Percentiles rank a stretch among this genome's conserved stretches.
These are phyloP conservation scores for Laodelphax striatellus DNA, from an alignment of 1,140 invertebrate species.

Conservation along the genomic window DNA sequence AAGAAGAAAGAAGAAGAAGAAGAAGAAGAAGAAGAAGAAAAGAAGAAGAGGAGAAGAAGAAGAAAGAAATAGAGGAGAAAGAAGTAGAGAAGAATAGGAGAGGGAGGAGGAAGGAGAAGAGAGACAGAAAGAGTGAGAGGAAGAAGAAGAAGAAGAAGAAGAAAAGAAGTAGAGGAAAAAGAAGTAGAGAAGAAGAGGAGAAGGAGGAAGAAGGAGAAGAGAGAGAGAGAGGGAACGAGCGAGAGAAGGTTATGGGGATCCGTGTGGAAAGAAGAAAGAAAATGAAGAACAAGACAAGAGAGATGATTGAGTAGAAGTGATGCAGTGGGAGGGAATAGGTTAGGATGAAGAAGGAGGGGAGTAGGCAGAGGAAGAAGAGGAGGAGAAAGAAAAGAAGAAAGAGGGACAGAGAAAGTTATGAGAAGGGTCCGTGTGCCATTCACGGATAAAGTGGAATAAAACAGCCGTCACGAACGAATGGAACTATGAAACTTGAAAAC, in stretches of 20 bases:
- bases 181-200: background rate
- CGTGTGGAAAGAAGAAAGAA: background rate
- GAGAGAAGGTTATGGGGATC: background rate
- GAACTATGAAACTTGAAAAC: too few relatives aligned
- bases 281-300: conserved; percentile 1
- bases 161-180: background rate
- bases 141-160: background rate
- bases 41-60: too few relatives aligned
- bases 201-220: background rate
- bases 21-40: background rate
- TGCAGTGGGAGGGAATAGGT: too few relatives aligned
- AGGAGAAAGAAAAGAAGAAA: too few relatives aligned
- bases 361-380: too few relatives aligned
- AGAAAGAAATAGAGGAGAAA: too few relatives aligned
- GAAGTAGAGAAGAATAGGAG: background rate
- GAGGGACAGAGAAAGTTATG: too few relatives aligned
- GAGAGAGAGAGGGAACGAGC: background rate
- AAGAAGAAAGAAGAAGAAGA: background rate
- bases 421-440: background rate
- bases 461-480: background rate
- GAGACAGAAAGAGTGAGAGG: background rate
- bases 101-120: background rate
- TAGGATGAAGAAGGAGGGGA: too few relatives aligned
- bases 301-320: too few relatives aligned
- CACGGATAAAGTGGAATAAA: background rate